Conservation (phyloP, 2,888 invertebrate species). For the Aromia moschata region DNA sequence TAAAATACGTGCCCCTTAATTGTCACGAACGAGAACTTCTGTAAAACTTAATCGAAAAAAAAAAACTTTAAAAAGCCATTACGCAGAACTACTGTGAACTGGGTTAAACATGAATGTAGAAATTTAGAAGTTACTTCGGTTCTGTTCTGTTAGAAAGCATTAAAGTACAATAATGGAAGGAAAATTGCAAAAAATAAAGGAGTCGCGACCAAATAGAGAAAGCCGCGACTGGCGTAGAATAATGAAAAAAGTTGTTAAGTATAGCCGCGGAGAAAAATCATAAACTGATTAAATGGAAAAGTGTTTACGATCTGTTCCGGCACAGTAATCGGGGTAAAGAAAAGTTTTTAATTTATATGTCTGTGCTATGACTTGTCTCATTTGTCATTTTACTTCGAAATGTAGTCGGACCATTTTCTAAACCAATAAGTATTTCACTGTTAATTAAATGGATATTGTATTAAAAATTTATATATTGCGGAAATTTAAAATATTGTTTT, state of each 20-base stretch:
- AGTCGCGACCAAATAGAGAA: slow-evolving; percentile 15
- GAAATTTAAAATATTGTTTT: too few species aligned
- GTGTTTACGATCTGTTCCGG: background rate
- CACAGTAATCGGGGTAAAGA: background rate
- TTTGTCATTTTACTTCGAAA: too few species aligned
- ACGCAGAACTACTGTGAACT: slow-evolving; percentile 36
- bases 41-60: slow-evolving; percentile 20
- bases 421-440: too few species aligned
- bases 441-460: too few species aligned
- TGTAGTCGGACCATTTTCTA: too few species aligned
- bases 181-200: slow-evolving; percentile 17
- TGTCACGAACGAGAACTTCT: slow-evolving; percentile 19
- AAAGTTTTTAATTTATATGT: too few species aligned
- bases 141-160: slow-evolving; percentile 28
- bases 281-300: background rate
- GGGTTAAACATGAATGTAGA: slow-evolving; percentile 38
- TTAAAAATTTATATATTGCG: too few species aligned
- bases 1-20: slow-evolving; percentile 5
- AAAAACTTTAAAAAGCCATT: slow-evolving; percentile 34
- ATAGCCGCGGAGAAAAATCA: background rate
- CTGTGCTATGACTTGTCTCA: too few species aligned
- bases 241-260: slow-evolving; percentile 16
- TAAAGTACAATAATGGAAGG: slow-evolving; percentile 39
- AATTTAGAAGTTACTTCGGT: slow-evolving; percentile 36
- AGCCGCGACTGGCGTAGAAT: slow-evolving; percentile 10